Evolutionary conservation across 2,888 invertebrate genomes (phyloP).

Genomic region (Globia sparganii): DNA sequence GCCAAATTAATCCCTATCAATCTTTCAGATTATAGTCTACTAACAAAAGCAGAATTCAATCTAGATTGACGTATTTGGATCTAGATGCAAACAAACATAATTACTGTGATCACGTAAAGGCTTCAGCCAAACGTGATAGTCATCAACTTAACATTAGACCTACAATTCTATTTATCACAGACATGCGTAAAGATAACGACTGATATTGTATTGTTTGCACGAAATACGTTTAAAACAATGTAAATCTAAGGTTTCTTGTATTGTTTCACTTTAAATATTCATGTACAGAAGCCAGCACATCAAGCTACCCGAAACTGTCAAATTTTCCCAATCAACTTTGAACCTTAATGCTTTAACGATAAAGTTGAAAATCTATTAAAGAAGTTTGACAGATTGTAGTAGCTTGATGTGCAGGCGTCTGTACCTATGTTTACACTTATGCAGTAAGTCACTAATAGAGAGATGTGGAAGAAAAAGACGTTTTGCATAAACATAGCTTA

Average conservation of each 20-base stretch:
- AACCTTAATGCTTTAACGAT: too few relatives aligned
- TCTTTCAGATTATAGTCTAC: too few relatives aligned
- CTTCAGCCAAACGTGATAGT: slow-evolving; percentile 28
- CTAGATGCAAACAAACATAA: not conserved
- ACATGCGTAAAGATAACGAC: slow-evolving; percentile 17
- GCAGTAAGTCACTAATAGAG: too few relatives aligned
- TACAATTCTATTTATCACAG: slow-evolving; percentile 14
- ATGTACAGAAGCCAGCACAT: too few relatives aligned
- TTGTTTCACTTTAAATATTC: slow-evolving; percentile 3
- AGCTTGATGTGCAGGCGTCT: too few relatives aligned
- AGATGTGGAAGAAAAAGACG: too few relatives aligned
- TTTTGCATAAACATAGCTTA: too few relatives aligned
- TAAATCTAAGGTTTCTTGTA: not conserved
- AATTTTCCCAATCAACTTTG: too few relatives aligned
- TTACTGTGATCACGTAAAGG: slow-evolving; percentile 7
- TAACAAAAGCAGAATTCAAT: not conserved
- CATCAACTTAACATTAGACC: not conserved
- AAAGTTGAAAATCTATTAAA: too few relatives aligned
- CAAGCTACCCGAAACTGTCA: too few relatives aligned
- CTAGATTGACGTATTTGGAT: not conserved
- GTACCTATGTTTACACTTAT: too few relatives aligned
- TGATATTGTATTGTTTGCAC: slow-evolving; percentile 16
- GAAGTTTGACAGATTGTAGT: too few relatives aligned
- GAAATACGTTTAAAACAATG: slow-evolving; percentile 15
- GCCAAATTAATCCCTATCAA: not conserved